phyloP scores from a whole-genome alignment of 2,113 vertebrate genomes.

The Donacobius atricapilla region DNA sequence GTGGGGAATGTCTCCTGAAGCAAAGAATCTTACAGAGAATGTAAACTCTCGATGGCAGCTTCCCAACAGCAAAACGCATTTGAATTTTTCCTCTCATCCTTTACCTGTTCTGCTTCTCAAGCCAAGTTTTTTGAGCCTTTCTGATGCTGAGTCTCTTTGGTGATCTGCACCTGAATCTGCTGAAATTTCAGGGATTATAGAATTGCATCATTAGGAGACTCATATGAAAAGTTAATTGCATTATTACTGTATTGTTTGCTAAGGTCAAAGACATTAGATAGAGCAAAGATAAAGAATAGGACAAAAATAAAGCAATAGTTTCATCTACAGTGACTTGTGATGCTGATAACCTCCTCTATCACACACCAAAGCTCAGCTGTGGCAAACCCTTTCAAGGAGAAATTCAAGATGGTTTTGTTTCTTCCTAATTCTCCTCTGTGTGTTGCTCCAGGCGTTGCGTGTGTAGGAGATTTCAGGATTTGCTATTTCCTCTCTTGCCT shows the following conservation, averaged over 20 bases:
- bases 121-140: neutral
- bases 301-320: neutral
- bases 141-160: neutral
- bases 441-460: neutral
- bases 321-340: neutral
- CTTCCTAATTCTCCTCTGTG: neutral
- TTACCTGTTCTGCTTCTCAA: neutral
- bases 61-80: neutral
- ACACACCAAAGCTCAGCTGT: neutral
- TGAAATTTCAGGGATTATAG: neutral
- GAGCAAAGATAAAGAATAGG: too few relatives aligned
- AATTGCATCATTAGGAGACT: neutral
- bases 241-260: neutral
- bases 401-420: neutral
- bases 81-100: neutral
- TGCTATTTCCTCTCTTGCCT: slow-evolving; percentile 12
- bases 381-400: neutral
- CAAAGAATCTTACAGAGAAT: too few relatives aligned
- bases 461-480: neutral
- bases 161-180: neutral
- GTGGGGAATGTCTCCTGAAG: too few relatives aligned
- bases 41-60: too few relatives aligned
- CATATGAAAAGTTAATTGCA: neutral
- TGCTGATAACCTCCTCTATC: neutral
- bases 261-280: neutral